These are phyloP conservation scores for Capitella teleta DNA, from an alignment of 1,140 invertebrate genomes.

Conservation along the genomic window DNA sequence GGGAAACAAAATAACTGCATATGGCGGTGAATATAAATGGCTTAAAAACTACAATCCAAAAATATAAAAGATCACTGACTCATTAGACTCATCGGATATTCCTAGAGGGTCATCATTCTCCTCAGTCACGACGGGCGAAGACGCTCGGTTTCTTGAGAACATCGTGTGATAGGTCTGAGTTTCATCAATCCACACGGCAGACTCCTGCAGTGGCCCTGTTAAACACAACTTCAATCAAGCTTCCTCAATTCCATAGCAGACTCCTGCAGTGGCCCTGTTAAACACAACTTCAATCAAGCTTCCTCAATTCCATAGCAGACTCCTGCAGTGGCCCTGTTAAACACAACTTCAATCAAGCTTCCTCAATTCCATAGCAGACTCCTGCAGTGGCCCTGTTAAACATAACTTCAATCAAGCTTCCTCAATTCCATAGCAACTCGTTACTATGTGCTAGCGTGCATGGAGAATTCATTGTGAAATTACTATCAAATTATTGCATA, in stretches of 20 bases:
- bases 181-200: conserved; percentile 96
- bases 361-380: too few relatives aligned
- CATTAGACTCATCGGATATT: conserved; percentile 84
- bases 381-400: too few relatives aligned
- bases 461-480: too few relatives aligned
- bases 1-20: background rate
- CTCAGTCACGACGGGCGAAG: conserved; percentile 26
- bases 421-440: too few relatives aligned
- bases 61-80: conserved; percentile 45
- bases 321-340: too few relatives aligned
- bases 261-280: too few relatives aligned
- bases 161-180: conserved; percentile 35
- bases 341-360: too few relatives aligned
- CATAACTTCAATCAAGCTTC: background rate
- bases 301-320: too few relatives aligned
- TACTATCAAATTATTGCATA: too few relatives aligned
- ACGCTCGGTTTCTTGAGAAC: conserved; percentile 24
- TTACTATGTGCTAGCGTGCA: background rate
- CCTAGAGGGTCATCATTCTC: conserved; percentile 76
- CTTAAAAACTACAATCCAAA: background rate
- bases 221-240: too few relatives aligned
- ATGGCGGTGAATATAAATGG: background rate
- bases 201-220: conserved; percentile 88
- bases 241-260: too few relatives aligned
- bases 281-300: too few relatives aligned